These are phyloP conservation scores for Cyaniris semiargus DNA, from an alignment of 2,888 invertebrate genomes.

Conservation along the genomic window DNA sequence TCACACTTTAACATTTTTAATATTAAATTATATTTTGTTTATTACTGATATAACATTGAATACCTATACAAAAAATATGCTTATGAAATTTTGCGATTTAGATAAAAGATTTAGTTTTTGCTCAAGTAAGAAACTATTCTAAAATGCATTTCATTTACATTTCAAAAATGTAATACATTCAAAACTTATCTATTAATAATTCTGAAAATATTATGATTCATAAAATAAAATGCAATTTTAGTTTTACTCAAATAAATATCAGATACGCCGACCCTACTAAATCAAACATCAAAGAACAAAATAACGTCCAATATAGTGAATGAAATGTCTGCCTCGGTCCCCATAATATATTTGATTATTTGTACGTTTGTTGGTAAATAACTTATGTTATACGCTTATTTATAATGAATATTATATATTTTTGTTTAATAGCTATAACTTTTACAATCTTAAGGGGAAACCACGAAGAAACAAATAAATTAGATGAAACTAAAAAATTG, in stretches of 20 bases:
- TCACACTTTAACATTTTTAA: too few relatives aligned
- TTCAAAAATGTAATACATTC: not conserved
- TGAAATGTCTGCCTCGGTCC: not conserved
- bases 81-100: too few relatives aligned
- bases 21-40: not conserved
- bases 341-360: constrained; percentile 10
- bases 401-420: not conserved
- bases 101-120: too few relatives aligned
- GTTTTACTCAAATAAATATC: not conserved
- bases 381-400: not conserved
- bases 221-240: not conserved
- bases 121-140: too few relatives aligned
- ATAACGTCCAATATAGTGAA: not conserved
- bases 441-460: too few relatives aligned
- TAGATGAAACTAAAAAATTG: too few relatives aligned
- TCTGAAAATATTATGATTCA: not conserved
- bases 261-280: not conserved
- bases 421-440: not conserved
- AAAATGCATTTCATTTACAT: not conserved
- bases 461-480: too few relatives aligned
- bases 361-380: not conserved
- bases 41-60: too few relatives aligned
- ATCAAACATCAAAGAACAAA: constrained; percentile 19
- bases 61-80: too few relatives aligned
- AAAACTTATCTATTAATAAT: not conserved